Base-by-base conservation (phyloP, 2,888 invertebrate genomes). In the Nipponacmea schrenckii region DNA sequence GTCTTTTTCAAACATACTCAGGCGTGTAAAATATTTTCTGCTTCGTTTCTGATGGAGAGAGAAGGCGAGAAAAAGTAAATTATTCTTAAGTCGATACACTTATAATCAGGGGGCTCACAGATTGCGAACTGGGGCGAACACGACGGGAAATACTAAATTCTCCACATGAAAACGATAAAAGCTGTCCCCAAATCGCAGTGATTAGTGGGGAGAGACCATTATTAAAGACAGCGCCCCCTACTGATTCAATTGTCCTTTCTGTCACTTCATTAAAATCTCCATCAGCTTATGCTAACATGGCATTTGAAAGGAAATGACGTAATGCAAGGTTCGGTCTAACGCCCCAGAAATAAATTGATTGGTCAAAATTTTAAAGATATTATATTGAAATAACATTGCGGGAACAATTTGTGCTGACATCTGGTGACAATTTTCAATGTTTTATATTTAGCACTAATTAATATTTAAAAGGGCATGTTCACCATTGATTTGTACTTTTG, bases 131-230 rank as follows among this genome's bases (percentile, higher is more conserved):
- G 56, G 56, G 20, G 56, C 56, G 56, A 56, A 56, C 56, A 56
- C 56, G 56, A 56, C 56, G 56, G 56, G 56, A 56, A 56, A 56
- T 56, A 56, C 56, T 56, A 56, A 56, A 56, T 56, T 56, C 56
- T 56, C 56, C 56, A 20, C 56, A 56, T 56, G 56, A 20, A 24
- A 56, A 56, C 56, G 56, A 56, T 56, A 56, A 56, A 56, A 56
- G 56, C 56, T 56, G 20, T 56, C 56, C 20, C 20, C 24, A 24
- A 56, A 56, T 56, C 56, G 20, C 56, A 20, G 56, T 56, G 56
- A 56, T 56, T 56, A 56, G 20, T 56, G 56, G 56, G 56, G 56
- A 24, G 56, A 20, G 24, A 10, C 24, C 56, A 56, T 56, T 56
- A 24, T 56, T 56, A 56, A 20, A 10, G 24, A 56, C 20, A 24